Conservation (phyloP, 2,797 vertebrate species). For the Hylomyscus alleni region DNA sequence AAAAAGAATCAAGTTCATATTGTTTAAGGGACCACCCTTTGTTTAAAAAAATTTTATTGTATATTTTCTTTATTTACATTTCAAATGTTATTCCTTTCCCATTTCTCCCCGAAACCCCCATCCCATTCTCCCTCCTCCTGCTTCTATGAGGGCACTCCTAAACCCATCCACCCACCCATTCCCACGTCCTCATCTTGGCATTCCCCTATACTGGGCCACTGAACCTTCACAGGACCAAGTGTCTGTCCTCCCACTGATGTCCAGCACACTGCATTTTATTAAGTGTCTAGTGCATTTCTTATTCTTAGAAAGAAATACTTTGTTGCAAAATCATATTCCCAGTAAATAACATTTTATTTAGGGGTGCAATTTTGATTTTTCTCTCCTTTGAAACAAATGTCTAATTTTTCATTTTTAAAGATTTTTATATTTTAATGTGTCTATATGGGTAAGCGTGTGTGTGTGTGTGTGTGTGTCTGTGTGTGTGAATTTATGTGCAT, state of each 20-base stretch:
- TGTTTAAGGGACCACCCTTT: background rate
- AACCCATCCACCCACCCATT: no score
- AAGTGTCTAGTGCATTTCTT: background rate
- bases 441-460: background rate
- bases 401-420: background rate
- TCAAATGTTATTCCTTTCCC: no score
- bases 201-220: no score
- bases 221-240: no score
- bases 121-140: no score
- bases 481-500: background rate
- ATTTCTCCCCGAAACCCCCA: no score
- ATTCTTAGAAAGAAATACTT: background rate
- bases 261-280: background rate
- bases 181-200: no score
- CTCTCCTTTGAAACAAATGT: background rate
- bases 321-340: background rate
- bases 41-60: no score
- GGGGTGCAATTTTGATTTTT: background rate
- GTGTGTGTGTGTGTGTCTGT: background rate
- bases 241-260: no score
- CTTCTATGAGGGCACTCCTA: no score
- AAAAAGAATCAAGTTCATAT: background rate
- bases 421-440: background rate
- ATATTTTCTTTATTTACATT: no score
- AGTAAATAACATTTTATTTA: no score